These are phyloP conservation scores for Sylvia borin DNA, from an alignment of 2,797 vertebrate species.

Conservation along the genomic window DNA sequence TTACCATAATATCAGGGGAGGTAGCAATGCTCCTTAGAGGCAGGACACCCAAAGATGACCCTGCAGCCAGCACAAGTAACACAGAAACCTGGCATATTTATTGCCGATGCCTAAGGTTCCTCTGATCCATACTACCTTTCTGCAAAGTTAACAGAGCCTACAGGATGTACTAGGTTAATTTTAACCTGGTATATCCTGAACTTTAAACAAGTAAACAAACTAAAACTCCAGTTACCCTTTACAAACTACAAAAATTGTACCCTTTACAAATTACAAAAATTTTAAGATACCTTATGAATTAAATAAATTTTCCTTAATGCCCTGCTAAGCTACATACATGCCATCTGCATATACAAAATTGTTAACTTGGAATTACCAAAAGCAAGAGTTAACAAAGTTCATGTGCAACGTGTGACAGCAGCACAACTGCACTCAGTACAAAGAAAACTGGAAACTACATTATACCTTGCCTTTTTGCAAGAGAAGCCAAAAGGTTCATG, in stretches of 20 bases:
- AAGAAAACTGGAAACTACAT: not conserved
- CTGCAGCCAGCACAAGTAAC: not conserved
- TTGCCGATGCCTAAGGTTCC: not conserved
- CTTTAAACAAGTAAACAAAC: not conserved
- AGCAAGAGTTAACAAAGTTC: not conserved
- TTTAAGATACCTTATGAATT: not conserved
- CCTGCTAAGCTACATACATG: not conserved
- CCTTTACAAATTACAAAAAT: not conserved
- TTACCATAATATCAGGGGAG: not conserved
- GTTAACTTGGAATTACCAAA: not conserved
- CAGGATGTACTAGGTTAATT: not conserved
- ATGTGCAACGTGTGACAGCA: not conserved
- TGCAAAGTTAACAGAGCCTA: not conserved
- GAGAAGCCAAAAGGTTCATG: not conserved
- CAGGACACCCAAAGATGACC: not conserved
- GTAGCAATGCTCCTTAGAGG: not conserved
- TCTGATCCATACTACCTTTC: not conserved
- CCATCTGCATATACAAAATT: not conserved
- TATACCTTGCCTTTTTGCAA: not conserved
- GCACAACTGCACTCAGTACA: not conserved
- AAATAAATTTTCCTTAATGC: not conserved
- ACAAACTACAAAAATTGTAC: not conserved
- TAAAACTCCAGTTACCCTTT: not conserved
- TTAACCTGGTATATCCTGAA: not conserved
- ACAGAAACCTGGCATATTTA: not conserved